Percentiles rank a stretch among this genome's conserved stretches.
These are phyloP conservation scores for Manis javanica DNA, from an alignment of 2,797 vertebrate genomes.

Conservation along the genomic window DNA sequence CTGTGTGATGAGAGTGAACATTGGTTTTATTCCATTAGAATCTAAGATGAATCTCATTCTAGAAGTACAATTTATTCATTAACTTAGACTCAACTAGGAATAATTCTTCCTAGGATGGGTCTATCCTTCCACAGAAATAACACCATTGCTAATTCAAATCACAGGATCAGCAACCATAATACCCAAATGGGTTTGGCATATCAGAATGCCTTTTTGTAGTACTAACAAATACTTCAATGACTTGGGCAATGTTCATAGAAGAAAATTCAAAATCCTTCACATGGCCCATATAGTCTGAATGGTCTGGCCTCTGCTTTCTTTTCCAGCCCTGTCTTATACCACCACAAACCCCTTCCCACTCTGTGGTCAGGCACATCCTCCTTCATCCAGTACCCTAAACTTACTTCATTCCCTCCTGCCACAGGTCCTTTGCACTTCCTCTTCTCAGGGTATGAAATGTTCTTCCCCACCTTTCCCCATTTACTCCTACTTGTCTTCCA, in stretches of 20 bases:
- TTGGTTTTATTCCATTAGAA: not conserved
- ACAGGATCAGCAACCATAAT: not conserved
- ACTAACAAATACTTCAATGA: not conserved
- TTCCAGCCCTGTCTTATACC: not conserved
- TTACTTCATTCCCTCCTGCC: not conserved
- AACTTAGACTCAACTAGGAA: constrained; percentile 6
- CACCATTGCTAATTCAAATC: not conserved
- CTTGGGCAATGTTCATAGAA: not conserved
- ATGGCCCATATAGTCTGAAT: not conserved
- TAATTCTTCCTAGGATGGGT: not conserved
- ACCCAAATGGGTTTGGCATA: not conserved
- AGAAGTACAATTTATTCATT: constrained; percentile 30
- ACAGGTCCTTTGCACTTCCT: not conserved
- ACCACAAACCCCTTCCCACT: not conserved
- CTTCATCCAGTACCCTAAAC: not conserved
- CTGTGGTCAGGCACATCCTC: not conserved
- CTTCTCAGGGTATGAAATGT: not conserved
- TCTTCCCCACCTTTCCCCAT: not conserved
- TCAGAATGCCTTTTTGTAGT: not conserved
- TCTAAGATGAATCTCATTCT: constrained; percentile 17
- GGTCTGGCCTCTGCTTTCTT: not conserved
- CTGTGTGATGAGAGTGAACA: not conserved
- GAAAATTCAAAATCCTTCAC: not conserved
- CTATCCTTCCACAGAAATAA: not conserved
- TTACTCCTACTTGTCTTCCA: not conserved